phyloP scores from a whole-genome alignment of 2,888 invertebrate species.

The Drosophila paranaensis region DNA sequence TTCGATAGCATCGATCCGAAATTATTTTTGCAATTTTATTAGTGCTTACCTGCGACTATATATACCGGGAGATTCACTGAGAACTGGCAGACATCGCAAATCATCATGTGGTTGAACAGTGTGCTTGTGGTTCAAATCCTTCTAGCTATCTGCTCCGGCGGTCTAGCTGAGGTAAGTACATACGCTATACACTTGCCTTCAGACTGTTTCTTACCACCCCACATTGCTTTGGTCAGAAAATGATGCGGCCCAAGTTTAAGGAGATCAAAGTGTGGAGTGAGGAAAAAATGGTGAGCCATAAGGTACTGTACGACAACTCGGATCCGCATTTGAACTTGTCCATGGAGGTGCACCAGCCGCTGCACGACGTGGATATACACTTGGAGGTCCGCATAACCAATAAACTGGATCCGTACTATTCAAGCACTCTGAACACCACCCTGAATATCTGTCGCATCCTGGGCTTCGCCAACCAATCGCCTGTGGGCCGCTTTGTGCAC shows the following conservation, averaged over 20 bases:
- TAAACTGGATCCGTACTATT: constrained; percentile 73
- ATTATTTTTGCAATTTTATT: constrained; percentile 27
- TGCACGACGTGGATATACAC: constrained; percentile 75
- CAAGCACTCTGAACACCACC: constrained; percentile 73
- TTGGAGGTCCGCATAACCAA: constrained; percentile 66
- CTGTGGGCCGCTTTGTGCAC: constrained; percentile 75
- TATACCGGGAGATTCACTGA: constrained; percentile 25
- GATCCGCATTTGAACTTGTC: constrained; percentile 83
- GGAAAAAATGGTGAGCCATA: constrained; percentile 73
- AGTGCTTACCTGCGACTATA: constrained; percentile 40
- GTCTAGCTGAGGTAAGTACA: constrained; percentile 68
- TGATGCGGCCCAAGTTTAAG: constrained; percentile 81
- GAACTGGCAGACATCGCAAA: constrained; percentile 33
- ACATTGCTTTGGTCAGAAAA: constrained; percentile 68
- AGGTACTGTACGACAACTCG: constrained; percentile 68
- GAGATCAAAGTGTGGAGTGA: constrained; percentile 82
- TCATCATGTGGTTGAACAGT: constrained; percentile 59
- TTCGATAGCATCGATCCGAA: constrained; percentile 52
- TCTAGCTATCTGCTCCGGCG: constrained; percentile 42
- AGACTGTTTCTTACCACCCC: not conserved
- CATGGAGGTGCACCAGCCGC: constrained; percentile 74
- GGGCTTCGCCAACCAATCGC: constrained; percentile 69
- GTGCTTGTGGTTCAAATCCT: constrained; percentile 54
- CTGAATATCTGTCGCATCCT: constrained; percentile 78
- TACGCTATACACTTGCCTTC: no score